Evolutionary conservation across 2,797 vertebrate genomes (phyloP), one percentile per base, ranked within the genome.

Genomic region (Smutsia temminckii): DNA sequence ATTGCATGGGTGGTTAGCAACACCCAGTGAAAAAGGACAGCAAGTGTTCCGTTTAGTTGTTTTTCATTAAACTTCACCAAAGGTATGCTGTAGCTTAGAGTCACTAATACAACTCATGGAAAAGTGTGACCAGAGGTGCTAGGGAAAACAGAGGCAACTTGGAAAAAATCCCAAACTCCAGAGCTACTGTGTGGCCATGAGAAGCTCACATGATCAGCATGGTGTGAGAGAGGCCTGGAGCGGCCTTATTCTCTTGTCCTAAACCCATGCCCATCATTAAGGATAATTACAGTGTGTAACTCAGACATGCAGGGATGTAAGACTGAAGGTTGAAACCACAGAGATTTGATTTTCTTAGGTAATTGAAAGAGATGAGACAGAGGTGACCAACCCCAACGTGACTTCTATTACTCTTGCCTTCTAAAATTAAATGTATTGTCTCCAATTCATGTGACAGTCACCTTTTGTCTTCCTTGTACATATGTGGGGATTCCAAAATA

Each of bases 261-360:
- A 97, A 93, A 87, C 72, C 89, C 98, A 55, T 95, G 93, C 96
- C 96, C 91, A 71, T 92, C 86, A 84, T 89, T 79, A 96, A 49
- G 78, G 97, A n/a, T 83, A 90, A 95, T 96, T 75, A 92, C 16
- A 95, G 93, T 95, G 91, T 89, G 21, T 96, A 97, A 96, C 93
- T 98, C 98, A 97, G 97, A 92, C 93, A 61, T 93, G 97, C 95
- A 95, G 92, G 96, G 64, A 95, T 97, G 93, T 97, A 97, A 71
- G 94, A 97, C 97, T 98, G 98, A 95, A 95, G 95, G 95, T 93
- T 93, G 88, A 97, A 97, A 95, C 97, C 94, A 97, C 89, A 97
- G 95, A 98, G 96, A 46, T 68, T 98, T 98, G 92, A 97, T 97
- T 98, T 98, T 97, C 46, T 98, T 96, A 97, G 97, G 98, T 96